These are phyloP conservation scores for Chunga burmeisteri DNA, from an alignment of 2,113 vertebrate species.

Conservation along the genomic window DNA sequence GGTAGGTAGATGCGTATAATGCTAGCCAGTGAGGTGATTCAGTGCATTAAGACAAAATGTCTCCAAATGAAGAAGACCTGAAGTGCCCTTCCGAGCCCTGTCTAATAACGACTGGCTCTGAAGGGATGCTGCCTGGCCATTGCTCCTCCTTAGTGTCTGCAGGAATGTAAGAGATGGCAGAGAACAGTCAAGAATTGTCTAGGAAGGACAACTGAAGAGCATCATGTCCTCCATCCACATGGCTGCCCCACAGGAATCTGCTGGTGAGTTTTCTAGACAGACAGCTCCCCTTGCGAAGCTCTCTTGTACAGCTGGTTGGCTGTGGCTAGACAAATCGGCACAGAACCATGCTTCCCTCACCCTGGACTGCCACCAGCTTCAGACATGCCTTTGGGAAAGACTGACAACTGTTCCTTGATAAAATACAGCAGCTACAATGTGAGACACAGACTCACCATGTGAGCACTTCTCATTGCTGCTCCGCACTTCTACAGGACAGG, in stretches of 20 bases:
- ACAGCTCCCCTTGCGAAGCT: not conserved
- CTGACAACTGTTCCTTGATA: not conserved
- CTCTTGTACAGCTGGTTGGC: not conserved
- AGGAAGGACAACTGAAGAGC: not conserved
- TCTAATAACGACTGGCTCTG: not conserved
- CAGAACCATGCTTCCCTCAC: not conserved
- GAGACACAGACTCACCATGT: fast-evolving
- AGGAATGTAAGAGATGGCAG: not conserved
- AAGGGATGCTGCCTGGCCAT: not conserved
- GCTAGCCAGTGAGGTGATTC: not conserved
- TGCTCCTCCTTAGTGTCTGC: not conserved
- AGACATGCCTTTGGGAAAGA: not conserved
- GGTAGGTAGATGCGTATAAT: conserved; percentile 4
- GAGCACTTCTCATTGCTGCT: not conserved
- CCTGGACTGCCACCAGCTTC: not conserved
- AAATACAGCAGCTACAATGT: fast-evolving
- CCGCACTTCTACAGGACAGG: fast-evolving
- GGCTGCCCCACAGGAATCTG: not conserved
- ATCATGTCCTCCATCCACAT: not conserved
- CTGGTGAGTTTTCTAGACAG: not conserved
- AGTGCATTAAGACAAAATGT: not conserved
- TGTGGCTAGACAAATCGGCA: not conserved
- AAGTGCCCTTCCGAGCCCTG: not conserved
- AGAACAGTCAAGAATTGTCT: not conserved
- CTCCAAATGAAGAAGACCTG: not conserved